phyloP scores from a whole-genome alignment of 2,888 invertebrate genomes.

The Marasmarcha lunaedactyla region DNA sequence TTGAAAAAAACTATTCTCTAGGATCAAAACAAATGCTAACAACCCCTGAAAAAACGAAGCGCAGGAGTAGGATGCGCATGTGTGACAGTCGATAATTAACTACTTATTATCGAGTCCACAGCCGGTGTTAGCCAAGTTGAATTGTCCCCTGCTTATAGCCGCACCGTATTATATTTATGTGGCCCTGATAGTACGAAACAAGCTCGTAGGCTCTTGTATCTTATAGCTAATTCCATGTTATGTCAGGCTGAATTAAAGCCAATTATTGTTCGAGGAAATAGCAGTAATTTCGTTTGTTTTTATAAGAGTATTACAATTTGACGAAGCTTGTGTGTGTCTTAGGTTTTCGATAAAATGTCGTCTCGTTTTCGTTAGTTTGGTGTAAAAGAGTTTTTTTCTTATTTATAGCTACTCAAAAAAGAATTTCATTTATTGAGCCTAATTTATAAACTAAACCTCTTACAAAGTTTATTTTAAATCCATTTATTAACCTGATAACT shows the following conservation, averaged over 20 bases:
- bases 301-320: too few relatives aligned
- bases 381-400: too few relatives aligned
- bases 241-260: constrained; percentile 31
- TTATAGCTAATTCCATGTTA: constrained; percentile 36
- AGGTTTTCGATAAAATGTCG: too few relatives aligned
- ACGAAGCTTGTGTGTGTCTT: too few relatives aligned
- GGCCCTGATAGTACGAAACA: constrained; percentile 39
- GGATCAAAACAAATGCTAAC: constrained; percentile 30
- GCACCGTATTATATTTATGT: constrained; percentile 33
- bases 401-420: too few relatives aligned
- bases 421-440: too few relatives aligned
- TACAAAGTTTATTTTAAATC: too few relatives aligned
- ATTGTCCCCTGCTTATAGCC: constrained; percentile 32
- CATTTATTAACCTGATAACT: too few relatives aligned
- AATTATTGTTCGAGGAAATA: constrained; percentile 19
- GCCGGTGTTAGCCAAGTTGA: constrained; percentile 48
- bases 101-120: constrained; percentile 36
- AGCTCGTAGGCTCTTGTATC: constrained; percentile 35
- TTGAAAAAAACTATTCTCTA: too few relatives aligned
- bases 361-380: too few relatives aligned
- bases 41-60: constrained; percentile 13
- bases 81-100: constrained; percentile 50
- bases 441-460: too few relatives aligned
- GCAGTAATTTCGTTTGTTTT: too few relatives aligned
- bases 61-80: constrained; percentile 22